Conservation (phyloP, 2,113 vertebrate species). For the Anseranas semipalmata region DNA sequence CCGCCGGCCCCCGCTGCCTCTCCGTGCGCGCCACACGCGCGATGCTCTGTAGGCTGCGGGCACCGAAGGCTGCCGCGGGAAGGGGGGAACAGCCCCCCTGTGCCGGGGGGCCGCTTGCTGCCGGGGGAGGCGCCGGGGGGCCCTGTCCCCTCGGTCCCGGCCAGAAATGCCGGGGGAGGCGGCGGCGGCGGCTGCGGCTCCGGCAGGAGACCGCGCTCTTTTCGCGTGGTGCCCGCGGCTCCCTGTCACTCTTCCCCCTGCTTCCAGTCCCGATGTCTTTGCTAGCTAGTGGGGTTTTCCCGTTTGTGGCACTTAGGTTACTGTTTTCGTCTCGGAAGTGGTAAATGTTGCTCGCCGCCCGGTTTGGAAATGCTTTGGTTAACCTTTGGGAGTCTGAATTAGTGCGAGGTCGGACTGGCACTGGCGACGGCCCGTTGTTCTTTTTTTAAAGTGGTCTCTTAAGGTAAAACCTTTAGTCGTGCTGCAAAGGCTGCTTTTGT, state of each 20-base stretch:
- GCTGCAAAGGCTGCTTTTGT: neutral
- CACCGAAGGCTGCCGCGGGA: neutral
- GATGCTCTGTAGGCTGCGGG: neutral
- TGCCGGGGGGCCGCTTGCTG: neutral
- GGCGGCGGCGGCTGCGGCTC: neutral
- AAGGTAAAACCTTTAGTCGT: neutral
- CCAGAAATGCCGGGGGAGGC: neutral
- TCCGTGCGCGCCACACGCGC: neutral
- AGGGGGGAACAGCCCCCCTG: neutral
- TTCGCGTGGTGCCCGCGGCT: neutral
- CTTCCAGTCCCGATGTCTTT: neutral
- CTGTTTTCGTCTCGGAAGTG: neutral
- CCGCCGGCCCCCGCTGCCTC: neutral
- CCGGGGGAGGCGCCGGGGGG: neutral
- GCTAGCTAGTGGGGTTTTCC: neutral
- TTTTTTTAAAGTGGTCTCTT: neutral
- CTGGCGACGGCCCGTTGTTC: neutral
- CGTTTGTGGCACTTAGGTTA: fast-evolving
- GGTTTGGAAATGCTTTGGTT: neutral
- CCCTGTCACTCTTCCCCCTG: neutral
- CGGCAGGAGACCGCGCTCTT: neutral
- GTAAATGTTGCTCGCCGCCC: fast-evolving
- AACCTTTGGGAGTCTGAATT: neutral
- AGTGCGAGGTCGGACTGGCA: neutral
- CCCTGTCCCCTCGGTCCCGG: neutral